Evolutionary conservation across 2,113 vertebrate genomes (phyloP).

Genomic region (Bos taurus): ARS-UCD2.0 NC_037340.1:76611001-76611500

Average conservation of each 20-base stretch:
- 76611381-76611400: background rate
- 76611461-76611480: background rate
- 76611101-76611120: background rate
- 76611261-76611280: rapidly evolving
- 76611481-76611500: background rate
- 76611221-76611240: rapidly evolving
- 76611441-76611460: background rate
- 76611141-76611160: background rate
- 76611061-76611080: background rate
- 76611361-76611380: background rate
- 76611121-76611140: background rate
- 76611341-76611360: background rate
- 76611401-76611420: background rate
- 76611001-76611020: rapidly evolving
- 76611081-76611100: background rate
- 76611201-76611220: no score
- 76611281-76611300: background rate
- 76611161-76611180: background rate
- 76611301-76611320: background rate
- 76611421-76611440: background rate
- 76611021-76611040: background rate
- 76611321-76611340: background rate
- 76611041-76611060: background rate
- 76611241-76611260: background rate
- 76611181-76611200: background rate